phyloP scores from a whole-genome alignment of 2,888 invertebrate genomes.

The Heliconius erato region DNA sequence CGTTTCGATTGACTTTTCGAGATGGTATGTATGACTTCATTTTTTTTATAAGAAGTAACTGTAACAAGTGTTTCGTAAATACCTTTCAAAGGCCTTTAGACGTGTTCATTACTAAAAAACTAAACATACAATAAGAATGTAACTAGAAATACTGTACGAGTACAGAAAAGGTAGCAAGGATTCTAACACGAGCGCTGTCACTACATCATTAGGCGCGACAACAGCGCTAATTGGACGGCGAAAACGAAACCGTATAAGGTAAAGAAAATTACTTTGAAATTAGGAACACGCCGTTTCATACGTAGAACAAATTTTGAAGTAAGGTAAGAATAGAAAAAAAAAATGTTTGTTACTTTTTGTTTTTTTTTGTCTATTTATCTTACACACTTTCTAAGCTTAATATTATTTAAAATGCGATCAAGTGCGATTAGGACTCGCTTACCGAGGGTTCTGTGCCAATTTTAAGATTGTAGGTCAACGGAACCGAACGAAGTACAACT shows the following conservation, averaged over 20 bases:
- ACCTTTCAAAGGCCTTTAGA: background rate
- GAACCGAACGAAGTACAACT: too few relatives aligned
- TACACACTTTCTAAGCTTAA: too few relatives aligned
- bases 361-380: too few relatives aligned
- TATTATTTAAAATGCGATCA: too few relatives aligned
- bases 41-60: too few relatives aligned
- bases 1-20: too few relatives aligned
- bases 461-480: too few relatives aligned
- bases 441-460: too few relatives aligned
- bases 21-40: too few relatives aligned
- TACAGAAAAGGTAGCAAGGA: constrained; percentile 1
- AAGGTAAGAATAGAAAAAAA: background rate
- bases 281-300: background rate
- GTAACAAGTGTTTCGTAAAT: background rate
- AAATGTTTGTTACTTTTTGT: background rate
- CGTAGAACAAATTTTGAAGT: background rate
- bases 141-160: background rate
- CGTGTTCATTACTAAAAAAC: constrained; percentile 14
- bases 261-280: constrained; percentile 3
- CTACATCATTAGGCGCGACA: constrained; percentile 5
- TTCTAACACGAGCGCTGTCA: background rate
- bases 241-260: background rate
- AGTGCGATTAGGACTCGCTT: too few relatives aligned
- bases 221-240: constrained; percentile 13
- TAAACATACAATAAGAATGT: background rate